Base-by-base conservation (phyloP, 2,797 vertebrate species). In the Rhynchotus rufescens region DNA sequence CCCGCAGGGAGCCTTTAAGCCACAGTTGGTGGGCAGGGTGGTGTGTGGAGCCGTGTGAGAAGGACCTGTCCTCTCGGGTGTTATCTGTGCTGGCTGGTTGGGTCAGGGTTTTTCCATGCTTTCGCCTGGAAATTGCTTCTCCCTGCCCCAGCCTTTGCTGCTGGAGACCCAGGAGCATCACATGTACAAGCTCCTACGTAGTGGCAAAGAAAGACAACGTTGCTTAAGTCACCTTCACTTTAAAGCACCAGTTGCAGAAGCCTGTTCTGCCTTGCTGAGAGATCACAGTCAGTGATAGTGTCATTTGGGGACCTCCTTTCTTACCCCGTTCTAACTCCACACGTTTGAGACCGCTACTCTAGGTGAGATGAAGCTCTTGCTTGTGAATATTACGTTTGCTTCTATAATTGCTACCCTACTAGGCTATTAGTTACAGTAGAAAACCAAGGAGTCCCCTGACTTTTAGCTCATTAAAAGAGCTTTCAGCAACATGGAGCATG, bases 391-490 rank as follows among this genome's bases (percentile, higher is more conserved):
- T 57, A 6, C 2, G 6, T 71, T 74, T 86, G 71, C 25, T 40
- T 51, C 1, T 25, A 15, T 12, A 73, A 44, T 32, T 81, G 80
- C 49, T 68, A 72, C 32, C 57, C 40, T 56, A 3, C 14, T 19
- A 49, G 60, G 22, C 54, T 49, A 3, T 77, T 52, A 60, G 45
- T 88, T 83, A 14, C 59, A 40, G 82, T 32, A 78, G 84, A 83
- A 88, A 93, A 66, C 14, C 26, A 59, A 56, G 47, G 81, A 26
- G 23, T 84, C 54, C 60, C 25, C 19, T 59, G 66, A 36, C 66
- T 90, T 88, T 78, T 59, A n/a, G 73, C 42, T 80, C 51, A 26
- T 91, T 67, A 49, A 79, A 93, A 74, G 73, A 85, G 21, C 44
- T 90, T 44, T n/a, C 47, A 92, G 84, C 49, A 12, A 6, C 1